These are phyloP conservation scores for Euglossa dilemma DNA, from an alignment of 1,140 invertebrate species.

Conservation along the genomic window DNA sequence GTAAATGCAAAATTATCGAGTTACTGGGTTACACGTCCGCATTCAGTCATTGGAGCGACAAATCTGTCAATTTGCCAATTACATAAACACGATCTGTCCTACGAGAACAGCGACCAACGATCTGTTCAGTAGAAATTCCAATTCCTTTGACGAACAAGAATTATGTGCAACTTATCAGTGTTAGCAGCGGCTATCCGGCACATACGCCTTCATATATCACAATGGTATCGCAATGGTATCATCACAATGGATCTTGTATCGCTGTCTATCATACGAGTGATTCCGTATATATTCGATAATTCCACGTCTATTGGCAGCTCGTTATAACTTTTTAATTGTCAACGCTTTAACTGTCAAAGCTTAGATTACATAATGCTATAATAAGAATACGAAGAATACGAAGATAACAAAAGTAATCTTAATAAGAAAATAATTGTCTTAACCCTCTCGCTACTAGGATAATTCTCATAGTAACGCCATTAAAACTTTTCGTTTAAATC, in stretches of 20 bases:
- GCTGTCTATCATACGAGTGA: neutral
- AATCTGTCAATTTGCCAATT: conserved; percentile 31
- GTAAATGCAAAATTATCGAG: neutral
- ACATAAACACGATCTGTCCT: neutral
- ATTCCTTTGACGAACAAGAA: conserved; percentile 33
- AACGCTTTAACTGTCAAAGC: neutral
- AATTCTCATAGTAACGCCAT: too few species aligned
- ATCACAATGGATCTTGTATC: neutral
- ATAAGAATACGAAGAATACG: neutral
- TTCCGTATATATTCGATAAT: neutral
- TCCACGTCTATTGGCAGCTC: too few species aligned
- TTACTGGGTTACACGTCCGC: neutral
- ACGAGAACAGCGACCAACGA: conserved; percentile 23
- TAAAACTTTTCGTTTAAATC: too few species aligned
- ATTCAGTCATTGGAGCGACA: neutral
- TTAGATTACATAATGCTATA: neutral
- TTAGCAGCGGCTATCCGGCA: neutral
- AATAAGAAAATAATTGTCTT: neutral
- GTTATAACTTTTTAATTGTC: neutral
- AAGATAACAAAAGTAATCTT: neutral
- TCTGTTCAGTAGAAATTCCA: conserved; percentile 49
- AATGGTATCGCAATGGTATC: too few species aligned
- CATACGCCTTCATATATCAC: neutral
- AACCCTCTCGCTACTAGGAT: too few species aligned
- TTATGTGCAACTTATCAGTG: neutral